These are phyloP conservation scores for Glossophaga mutica DNA, from an alignment of 2,797 vertebrate species.

Conservation along the genomic window DNA sequence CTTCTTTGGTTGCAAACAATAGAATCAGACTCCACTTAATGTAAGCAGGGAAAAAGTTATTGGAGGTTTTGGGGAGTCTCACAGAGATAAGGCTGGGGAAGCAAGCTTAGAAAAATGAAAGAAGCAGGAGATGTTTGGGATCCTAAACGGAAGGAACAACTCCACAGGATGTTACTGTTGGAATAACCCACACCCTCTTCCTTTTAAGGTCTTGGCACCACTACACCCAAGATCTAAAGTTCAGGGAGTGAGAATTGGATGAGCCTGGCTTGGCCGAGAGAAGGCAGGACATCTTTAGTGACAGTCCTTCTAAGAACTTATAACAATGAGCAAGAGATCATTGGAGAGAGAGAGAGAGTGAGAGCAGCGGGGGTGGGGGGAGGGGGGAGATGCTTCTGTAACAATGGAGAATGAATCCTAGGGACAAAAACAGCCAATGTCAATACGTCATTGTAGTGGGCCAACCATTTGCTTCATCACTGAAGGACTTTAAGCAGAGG, in stretches of 20 bases:
- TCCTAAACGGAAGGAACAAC: not conserved
- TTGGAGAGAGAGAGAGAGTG: not conserved
- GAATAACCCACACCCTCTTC: not conserved
- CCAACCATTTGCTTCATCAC: not conserved
- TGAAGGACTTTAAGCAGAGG: not conserved
- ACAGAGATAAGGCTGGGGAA: not conserved
- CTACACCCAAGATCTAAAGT: not conserved
- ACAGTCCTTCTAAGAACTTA: not conserved
- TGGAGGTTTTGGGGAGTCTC: not conserved
- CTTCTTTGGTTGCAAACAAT: not conserved
- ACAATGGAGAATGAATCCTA: not conserved
- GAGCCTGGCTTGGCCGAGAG: not conserved
- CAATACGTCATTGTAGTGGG: not conserved
- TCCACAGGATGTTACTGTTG: not conserved
- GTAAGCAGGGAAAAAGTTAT: not conserved
- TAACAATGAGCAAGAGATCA: not conserved
- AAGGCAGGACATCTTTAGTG: not conserved
- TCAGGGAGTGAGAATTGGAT: not conserved
- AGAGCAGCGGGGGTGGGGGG: not conserved
- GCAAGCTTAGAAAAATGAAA: not conserved
- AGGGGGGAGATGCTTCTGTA: not conserved
- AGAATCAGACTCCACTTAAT: not conserved
- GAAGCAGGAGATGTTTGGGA: not conserved
- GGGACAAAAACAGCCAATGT: not conserved
- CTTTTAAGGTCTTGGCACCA: not conserved